Conservation (phyloP, 1,140 invertebrate genomes). For the Camponotus pennsylvanicus region DNA sequence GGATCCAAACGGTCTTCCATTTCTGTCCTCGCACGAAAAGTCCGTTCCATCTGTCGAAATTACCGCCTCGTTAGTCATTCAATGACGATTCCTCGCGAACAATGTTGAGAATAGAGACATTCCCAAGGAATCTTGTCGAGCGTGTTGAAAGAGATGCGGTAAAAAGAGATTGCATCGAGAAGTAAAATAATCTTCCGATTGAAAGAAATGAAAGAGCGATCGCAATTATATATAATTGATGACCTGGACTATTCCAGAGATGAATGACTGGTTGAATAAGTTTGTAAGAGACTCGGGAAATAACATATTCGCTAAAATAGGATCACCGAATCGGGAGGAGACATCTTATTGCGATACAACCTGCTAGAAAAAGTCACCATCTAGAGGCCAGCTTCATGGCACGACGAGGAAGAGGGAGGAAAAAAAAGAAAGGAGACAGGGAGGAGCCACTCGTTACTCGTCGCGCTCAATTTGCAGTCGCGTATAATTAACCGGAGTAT, state of each 20-base stretch:
- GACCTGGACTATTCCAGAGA: no score
- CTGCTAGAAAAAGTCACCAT: conserved; percentile 8
- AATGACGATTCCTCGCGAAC: conserved; percentile 28
- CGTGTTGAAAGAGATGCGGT: neutral
- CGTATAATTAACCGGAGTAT: conserved; percentile 84
- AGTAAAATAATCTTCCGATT: no score
- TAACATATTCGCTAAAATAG: neutral
- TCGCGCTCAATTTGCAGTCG: conserved; percentile 81
- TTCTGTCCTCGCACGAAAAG: neutral
- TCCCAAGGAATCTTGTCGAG: neutral
- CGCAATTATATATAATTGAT: no score
- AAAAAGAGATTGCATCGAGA: no score
- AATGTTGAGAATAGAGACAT: neutral
- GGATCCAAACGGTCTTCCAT: neutral
- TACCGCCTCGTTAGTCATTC: conserved; percentile 39
- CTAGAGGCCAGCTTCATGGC: neutral
- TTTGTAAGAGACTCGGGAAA: no score
- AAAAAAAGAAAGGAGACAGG: conserved; percentile 19
- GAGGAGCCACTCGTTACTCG: conserved; percentile 73
- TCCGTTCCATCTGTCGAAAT: conserved; percentile 13
- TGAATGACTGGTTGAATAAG: neutral
- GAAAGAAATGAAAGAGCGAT: neutral
- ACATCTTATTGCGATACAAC: neutral
- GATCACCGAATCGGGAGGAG: neutral
- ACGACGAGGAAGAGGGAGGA: neutral